phyloP scores from a whole-genome alignment of 2,113 vertebrate genomes.

The Nothocercus nigrocapillus region DNA sequence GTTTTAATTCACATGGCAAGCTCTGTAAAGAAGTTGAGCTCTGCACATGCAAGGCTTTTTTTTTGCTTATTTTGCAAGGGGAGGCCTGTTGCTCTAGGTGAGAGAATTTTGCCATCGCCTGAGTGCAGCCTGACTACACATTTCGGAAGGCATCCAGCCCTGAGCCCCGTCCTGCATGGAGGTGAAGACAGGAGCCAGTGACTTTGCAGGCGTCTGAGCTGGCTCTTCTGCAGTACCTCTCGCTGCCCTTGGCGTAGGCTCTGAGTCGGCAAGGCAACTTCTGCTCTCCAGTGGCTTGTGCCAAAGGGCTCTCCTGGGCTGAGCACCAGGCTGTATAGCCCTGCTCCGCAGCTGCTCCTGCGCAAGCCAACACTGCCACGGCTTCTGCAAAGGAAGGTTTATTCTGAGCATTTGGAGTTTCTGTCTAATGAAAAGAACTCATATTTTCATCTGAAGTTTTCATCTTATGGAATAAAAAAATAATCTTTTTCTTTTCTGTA shows the following conservation, averaged over 20 bases:
- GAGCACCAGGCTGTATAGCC: background rate
- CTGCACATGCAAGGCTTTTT: background rate
- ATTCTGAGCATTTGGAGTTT: background rate
- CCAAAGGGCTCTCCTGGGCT: background rate
- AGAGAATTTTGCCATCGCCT: background rate
- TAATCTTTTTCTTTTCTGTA: background rate
- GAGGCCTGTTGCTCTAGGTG: background rate
- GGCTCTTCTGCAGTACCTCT: background rate
- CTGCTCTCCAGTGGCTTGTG: background rate
- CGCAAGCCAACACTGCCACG: background rate
- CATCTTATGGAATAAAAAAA: background rate
- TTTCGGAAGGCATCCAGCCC: background rate
- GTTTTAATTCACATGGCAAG: background rate
- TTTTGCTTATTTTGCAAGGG: background rate
- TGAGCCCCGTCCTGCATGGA: background rate
- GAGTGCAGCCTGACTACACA: background rate
- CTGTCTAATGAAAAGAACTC: background rate
- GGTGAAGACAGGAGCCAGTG: background rate
- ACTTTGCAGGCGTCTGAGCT: background rate
- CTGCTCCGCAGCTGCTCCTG: background rate
- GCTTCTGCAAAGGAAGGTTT: background rate
- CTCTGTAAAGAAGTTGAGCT: background rate
- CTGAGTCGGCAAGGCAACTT: background rate
- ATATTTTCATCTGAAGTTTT: background rate
- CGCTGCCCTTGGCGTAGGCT: background rate